These are phyloP conservation scores for Phataginus tricuspis DNA, from an alignment of 2,797 vertebrate genomes.

Conservation along the genomic window DNA sequence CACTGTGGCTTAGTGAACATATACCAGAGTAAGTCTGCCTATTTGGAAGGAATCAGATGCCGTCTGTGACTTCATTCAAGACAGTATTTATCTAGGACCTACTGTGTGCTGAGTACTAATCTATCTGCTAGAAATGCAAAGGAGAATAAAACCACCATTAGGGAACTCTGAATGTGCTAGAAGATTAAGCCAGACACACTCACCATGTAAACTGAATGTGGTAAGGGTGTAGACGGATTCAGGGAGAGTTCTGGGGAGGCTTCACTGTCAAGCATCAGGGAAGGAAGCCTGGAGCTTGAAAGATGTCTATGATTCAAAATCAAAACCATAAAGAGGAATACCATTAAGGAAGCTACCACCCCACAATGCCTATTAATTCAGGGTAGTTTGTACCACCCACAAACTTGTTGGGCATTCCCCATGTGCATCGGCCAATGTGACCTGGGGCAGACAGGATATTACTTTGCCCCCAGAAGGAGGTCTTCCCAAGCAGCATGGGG, in stretches of 20 bases:
- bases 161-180: not conserved
- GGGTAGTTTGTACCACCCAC: no score
- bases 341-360: not conserved
- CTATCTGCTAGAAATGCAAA: not conserved
- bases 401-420: rapidly evolving
- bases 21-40: not conserved
- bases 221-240: not conserved
- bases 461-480: not conserved
- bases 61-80: not conserved
- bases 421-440: no score
- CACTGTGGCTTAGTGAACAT: not conserved
- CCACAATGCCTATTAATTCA: not conserved
- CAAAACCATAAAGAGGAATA: not conserved
- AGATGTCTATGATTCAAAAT: not conserved
- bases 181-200: not conserved
- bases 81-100: not conserved
- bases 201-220: not conserved
- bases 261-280: not conserved
- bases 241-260: not conserved
- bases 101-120: not conserved
- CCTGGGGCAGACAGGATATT: rapidly evolving
- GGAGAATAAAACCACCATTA: not conserved
- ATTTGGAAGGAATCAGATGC: not conserved
- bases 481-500: not conserved
- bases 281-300: not conserved